Conservation (phyloP, 2,113 vertebrate genomes). For the Trichomycterus rosablanca region DNA sequence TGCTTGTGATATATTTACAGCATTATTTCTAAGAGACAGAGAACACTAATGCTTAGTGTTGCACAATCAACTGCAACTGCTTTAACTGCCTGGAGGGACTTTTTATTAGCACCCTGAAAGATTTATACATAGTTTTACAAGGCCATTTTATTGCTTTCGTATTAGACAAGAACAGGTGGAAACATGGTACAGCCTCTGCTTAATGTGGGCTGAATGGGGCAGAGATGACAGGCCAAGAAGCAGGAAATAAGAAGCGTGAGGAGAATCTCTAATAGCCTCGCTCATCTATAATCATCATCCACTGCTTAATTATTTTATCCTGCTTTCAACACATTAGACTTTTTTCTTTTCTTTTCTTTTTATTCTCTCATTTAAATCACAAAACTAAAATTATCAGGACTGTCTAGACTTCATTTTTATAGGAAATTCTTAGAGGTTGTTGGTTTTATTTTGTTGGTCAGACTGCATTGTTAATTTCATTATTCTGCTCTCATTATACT, state of each 20-base stretch:
- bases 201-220: conserved; percentile 29
- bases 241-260: conserved; percentile 24
- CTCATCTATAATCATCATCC: conserved; percentile 36
- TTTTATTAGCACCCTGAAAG: conserved; percentile 50
- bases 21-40: conserved; percentile 34
- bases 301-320: conserved; percentile 20
- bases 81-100: conserved; percentile 42
- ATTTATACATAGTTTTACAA: conserved; percentile 50
- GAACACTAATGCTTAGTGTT: conserved; percentile 40
- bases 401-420: too few relatives aligned
- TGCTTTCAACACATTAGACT: conserved; percentile 14
- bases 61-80: conserved; percentile 47
- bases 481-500: too few relatives aligned
- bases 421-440: too few relatives aligned
- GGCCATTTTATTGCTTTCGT: conserved; percentile 49
- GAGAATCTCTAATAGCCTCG: conserved; percentile 42
- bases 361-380: too few relatives aligned
- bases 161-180: conserved; percentile 46
- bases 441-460: too few relatives aligned
- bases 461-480: too few relatives aligned
- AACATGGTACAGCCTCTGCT: conserved; percentile 31
- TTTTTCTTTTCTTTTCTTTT: too few relatives aligned
- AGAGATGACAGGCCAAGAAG: conserved; percentile 15
- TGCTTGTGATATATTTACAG: conserved; percentile 28
- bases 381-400: too few relatives aligned